A percentile compares a stretch with the other conserved stretches of the same genome.
phyloP scores from a whole-genome alignment of 2,888 invertebrate species.

The Cenopis cana region DNA sequence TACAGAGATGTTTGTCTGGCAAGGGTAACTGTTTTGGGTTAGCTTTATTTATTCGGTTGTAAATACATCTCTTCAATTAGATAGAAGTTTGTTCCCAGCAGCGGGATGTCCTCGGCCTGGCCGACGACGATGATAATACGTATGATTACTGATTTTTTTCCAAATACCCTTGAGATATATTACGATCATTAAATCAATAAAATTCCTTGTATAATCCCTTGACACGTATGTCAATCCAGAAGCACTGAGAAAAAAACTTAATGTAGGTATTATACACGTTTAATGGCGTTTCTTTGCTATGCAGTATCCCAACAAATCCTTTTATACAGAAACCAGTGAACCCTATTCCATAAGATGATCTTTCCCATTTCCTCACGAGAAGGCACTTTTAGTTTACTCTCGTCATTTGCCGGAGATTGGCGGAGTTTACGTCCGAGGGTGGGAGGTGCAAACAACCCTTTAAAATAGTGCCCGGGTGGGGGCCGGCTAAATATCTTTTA shows the following conservation, averaged over 20 bases:
- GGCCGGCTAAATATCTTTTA: constrained; percentile 77
- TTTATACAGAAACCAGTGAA: constrained; percentile 10
- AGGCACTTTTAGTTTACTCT: constrained; percentile 38
- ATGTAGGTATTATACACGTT: background rate
- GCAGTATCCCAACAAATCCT: constrained; percentile 22
- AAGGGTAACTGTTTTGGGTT: constrained; percentile 20
- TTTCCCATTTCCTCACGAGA: constrained; percentile 30
- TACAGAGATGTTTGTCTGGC: constrained; percentile 23
- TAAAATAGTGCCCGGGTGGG: constrained; percentile 69
- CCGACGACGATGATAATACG: background rate
- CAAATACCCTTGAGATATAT: too few relatives aligned
- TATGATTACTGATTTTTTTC: too few relatives aligned
- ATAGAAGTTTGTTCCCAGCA: too few relatives aligned
- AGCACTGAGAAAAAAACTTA: too few relatives aligned
- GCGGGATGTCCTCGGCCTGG: too few relatives aligned
- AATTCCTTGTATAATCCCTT: background rate
- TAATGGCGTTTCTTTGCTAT: constrained; percentile 10
- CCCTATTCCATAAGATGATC: constrained; percentile 26
- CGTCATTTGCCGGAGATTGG: constrained; percentile 42
- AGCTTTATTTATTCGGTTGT: background rate
- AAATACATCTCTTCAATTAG: background rate
- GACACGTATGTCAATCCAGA: background rate
- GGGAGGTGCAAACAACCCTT: constrained; percentile 77
- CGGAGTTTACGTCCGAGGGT: constrained; percentile 43
- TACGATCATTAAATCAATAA: background rate